Evolutionary conservation across 1,140 invertebrate genomes (phyloP).

Genomic region (Sinonovacula constricta): DNA sequence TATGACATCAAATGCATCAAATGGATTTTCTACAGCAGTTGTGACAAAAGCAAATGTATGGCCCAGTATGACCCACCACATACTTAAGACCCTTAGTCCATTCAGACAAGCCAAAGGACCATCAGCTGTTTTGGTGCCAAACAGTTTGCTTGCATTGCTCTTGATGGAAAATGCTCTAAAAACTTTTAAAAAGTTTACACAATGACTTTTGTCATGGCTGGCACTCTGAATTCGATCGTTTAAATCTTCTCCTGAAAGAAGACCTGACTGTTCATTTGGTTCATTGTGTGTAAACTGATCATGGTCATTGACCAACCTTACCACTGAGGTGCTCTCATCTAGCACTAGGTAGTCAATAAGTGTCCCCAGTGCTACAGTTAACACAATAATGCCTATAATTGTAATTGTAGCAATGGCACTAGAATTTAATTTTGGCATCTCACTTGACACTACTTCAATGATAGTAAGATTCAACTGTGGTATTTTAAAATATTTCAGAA

Average conservation of each 20-base stretch:
- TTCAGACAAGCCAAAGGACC: constrained; percentile 57
- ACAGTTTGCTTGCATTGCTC: constrained; percentile 53
- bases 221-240: not conserved
- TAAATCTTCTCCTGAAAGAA: constrained; percentile 13
- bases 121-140: constrained; percentile 51
- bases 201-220: not conserved
- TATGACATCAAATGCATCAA: constrained; percentile 26
- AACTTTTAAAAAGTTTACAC: not conserved
- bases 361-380: constrained; percentile 1
- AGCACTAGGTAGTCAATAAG: constrained; percentile 15
- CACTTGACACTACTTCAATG: not conserved
- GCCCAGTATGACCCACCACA: constrained; percentile 95
- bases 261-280: constrained; percentile 1
- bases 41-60: constrained; percentile 82
- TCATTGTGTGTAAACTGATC: too few species aligned
- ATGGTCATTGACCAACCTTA: too few species aligned
- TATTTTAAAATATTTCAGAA: too few species aligned
- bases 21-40: constrained; percentile 39
- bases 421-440: not conserved
- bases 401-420: constrained; percentile 7
- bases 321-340: too few species aligned
- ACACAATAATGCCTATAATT: not conserved
- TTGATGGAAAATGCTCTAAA: constrained; percentile 49
- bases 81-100: constrained; percentile 84
- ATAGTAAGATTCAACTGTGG: not conserved